Evolutionary conservation across 2,888 invertebrate species (phyloP).

Genomic region (Cremastobaeus sp.): DNA sequence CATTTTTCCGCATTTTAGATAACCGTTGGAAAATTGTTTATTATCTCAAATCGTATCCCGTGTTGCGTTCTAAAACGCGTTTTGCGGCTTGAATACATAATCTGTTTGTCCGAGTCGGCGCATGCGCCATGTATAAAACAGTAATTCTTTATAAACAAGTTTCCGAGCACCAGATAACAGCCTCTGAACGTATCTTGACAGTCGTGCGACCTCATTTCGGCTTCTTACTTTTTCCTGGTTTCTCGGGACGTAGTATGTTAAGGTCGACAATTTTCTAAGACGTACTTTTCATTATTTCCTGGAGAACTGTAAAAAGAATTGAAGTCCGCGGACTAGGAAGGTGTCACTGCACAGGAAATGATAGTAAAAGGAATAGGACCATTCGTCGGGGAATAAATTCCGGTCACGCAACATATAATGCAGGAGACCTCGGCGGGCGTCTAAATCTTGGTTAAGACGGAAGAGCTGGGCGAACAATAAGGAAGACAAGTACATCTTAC

Average conservation of each 20-base stretch:
- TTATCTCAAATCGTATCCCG: too few species aligned
- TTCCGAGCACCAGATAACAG: conserved; percentile 22
- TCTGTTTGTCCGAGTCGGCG: not conserved
- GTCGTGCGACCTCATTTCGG: conserved; percentile 15
- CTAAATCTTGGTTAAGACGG: conserved; percentile 71
- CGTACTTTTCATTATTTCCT: conserved; percentile 49
- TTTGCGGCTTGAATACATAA: conserved; percentile 26
- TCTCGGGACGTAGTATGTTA: conserved; percentile 1
- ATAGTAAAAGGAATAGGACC: conserved; percentile 51
- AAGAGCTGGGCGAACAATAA: conserved; percentile 66
- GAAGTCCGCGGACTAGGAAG: conserved; percentile 25
- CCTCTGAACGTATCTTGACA: conserved; percentile 25
- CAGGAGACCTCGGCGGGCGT: conserved; percentile 67
- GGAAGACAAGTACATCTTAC: conserved; percentile 64
- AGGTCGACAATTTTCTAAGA: conserved; percentile 27
- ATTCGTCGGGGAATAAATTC: conserved; percentile 70
- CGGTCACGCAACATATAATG: conserved; percentile 73
- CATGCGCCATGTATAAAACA: conserved; percentile 29
- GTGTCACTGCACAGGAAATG: conserved; percentile 44
- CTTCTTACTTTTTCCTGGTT: conserved; percentile 2
- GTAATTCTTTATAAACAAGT: conserved; percentile 51
- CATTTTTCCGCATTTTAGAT: too few species aligned
- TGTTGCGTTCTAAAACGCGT: too few species aligned
- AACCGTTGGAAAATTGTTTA: too few species aligned
- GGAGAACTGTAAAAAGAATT: conserved; percentile 33